Evolutionary conservation across 1,140 invertebrate species (phyloP), one percentile per base, ranked within the genome.

Genomic region (Vanessa atalanta): DNA sequence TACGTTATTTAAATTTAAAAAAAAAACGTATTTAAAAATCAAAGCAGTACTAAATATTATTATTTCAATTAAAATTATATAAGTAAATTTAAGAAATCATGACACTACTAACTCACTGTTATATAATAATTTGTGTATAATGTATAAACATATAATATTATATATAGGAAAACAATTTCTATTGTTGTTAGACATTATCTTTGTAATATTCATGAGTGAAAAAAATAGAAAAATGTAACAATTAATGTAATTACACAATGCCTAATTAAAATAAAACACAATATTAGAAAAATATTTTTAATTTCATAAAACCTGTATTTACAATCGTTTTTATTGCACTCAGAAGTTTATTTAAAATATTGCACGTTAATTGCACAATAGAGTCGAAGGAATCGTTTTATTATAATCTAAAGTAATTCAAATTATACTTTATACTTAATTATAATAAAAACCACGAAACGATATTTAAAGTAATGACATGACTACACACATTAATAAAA

Each of bases 351-450:
- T 31, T 61, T 15, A 15, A 68, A 70, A 75, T 80, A 85, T 82
- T 83, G 80, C 80, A 85, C 81, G 75, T 61, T 72, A 53, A 78
- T 80, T 82, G 79, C 76, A 78, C 79, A 77, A 68, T 57, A 14
- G 69, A 72, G 37, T 66, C n/a, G 43, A 60, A 63, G 50, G 76
- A 78, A 64, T 68, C 37, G 7, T 60, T 70, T 37, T 15, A 55
- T 43, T 55, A 68, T 8, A 13, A 61, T 26, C 57, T 61, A 61
- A 12, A 57, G 55, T 57, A 20, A 13, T 57, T 26, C 14, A 61
- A 57, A 57, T 11, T 5, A 57, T 57, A 20, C 7, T 7, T 55
- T 55, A 60, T 60, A 61, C 12, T 15, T 37, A 61, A n/a, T 37
- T 57, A 57, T 57, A 23, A 23, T 23, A 57, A 61, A 61, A 61